A percentile compares a stretch with the other conserved stretches of the same genome.
Conservation (phyloP, 1,140 invertebrate species). For the Onthophagus taurus region DNA sequence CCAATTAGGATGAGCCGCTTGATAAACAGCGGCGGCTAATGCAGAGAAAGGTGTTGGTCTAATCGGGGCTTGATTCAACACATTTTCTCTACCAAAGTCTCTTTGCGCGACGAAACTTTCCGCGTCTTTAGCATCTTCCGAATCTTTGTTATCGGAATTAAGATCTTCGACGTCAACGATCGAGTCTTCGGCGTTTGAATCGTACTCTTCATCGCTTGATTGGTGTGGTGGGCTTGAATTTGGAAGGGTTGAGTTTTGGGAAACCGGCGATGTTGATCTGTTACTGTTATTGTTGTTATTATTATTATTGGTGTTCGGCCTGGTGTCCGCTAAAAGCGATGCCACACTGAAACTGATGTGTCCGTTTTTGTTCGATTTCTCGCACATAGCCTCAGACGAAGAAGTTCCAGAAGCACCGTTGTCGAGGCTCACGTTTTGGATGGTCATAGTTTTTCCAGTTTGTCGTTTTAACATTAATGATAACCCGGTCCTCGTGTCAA, state of each 20-base stretch:
- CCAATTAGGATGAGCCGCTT: slow-evolving; percentile 36
- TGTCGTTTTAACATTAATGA: slow-evolving; percentile 34
- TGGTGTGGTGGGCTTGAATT: slow-evolving; percentile 38
- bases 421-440: slow-evolving; percentile 33
- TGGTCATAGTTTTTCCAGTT: slow-evolving; percentile 36
- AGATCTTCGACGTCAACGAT: slow-evolving; percentile 60
- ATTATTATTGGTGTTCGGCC: no score
- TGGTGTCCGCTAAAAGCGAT: slow-evolving; percentile 54
- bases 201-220: slow-evolving; percentile 53
- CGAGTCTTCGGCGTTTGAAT: slow-evolving; percentile 54
- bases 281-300: no score
- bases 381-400: slow-evolving; percentile 33
- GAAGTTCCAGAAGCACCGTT: no score
- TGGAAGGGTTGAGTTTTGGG: slow-evolving; percentile 32
- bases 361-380: slow-evolving; percentile 40
- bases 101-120: slow-evolving; percentile 19
- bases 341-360: slow-evolving; percentile 60
- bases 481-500: not conserved
- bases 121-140: slow-evolving; percentile 20
- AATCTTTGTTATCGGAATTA: slow-evolving; percentile 40
- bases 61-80: slow-evolving; percentile 44
- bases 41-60: slow-evolving; percentile 58
- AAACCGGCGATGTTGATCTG: slow-evolving; percentile 31
- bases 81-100: slow-evolving; percentile 28
- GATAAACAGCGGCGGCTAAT: slow-evolving; percentile 47